Evolutionary conservation across 2,113 vertebrate species (phyloP).

Genomic region (Otolemur garnettii): DNA sequence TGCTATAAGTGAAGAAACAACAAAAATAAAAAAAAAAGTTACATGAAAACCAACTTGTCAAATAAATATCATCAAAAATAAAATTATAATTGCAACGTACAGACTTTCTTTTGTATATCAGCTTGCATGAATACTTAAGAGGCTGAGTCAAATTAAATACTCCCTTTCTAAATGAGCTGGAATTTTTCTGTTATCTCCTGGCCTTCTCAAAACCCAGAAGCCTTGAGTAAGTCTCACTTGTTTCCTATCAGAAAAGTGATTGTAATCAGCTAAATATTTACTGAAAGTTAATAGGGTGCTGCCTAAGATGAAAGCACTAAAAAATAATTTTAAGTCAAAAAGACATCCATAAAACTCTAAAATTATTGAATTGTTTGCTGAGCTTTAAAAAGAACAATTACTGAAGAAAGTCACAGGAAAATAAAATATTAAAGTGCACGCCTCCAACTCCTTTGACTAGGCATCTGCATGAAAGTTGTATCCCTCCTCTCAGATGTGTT

Average conservation of each 20-base stretch:
- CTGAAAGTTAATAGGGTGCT: background rate
- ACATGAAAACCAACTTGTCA: conserved; percentile 29
- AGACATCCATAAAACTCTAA: background rate
- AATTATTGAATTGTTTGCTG: background rate
- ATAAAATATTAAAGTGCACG: background rate
- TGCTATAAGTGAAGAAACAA: background rate
- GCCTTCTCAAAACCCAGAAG: conserved; percentile 55
- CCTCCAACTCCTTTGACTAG: background rate
- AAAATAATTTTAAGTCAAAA: background rate
- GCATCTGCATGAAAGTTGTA: background rate
- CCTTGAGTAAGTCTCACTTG: conserved; percentile 4
- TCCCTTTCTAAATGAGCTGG: conserved; percentile 15
- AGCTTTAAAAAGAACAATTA: background rate
- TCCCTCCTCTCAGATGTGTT: background rate
- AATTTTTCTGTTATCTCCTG: conserved; percentile 20
- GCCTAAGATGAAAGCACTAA: background rate
- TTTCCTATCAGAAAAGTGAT: conserved; percentile 53
- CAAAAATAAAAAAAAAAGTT: background rate
- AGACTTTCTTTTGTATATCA: background rate
- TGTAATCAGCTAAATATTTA: background rate
- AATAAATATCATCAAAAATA: background rate
- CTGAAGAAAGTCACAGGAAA: conserved; percentile 25
- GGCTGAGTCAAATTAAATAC: conserved; percentile 16
- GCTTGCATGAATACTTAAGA: background rate
- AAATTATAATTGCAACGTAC: background rate